Conservation (phyloP, 2,113 vertebrate genomes). For the Sclerurus mexicanus region DNA sequence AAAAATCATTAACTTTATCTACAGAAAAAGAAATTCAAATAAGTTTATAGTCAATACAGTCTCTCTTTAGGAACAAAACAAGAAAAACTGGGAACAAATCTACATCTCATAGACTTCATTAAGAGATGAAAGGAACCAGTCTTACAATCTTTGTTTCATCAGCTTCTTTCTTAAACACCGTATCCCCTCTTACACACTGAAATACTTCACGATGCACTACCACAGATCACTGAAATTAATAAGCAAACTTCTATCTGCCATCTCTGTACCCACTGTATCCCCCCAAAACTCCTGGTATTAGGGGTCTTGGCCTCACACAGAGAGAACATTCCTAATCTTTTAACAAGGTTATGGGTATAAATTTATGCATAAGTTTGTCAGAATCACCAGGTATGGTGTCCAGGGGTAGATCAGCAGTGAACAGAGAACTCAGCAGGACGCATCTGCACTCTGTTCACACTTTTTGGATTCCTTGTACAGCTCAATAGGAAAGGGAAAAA, state of each 20-base stretch:
- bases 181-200: background rate
- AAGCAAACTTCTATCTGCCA: background rate
- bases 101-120: background rate
- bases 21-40: background rate
- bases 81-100: background rate
- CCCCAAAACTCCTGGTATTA: background rate
- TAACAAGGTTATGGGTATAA: background rate
- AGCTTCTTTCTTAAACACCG: background rate
- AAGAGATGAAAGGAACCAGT: background rate
- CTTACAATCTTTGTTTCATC: background rate
- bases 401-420: background rate
- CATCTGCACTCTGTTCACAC: background rate
- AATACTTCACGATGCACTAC: background rate
- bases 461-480: background rate
- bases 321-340: background rate
- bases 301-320: background rate
- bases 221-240: background rate
- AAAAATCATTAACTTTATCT: conserved; percentile 4
- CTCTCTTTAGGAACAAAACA: background rate
- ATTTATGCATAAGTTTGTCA: background rate
- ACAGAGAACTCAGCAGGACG: background rate
- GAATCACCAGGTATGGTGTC: background rate
- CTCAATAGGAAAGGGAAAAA: background rate
- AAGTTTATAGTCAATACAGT: background rate
- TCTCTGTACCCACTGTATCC: background rate